Conservation (phyloP, 35 echinoderm and acorn worm genomes). For the Lytechinus variegatus region DNA sequence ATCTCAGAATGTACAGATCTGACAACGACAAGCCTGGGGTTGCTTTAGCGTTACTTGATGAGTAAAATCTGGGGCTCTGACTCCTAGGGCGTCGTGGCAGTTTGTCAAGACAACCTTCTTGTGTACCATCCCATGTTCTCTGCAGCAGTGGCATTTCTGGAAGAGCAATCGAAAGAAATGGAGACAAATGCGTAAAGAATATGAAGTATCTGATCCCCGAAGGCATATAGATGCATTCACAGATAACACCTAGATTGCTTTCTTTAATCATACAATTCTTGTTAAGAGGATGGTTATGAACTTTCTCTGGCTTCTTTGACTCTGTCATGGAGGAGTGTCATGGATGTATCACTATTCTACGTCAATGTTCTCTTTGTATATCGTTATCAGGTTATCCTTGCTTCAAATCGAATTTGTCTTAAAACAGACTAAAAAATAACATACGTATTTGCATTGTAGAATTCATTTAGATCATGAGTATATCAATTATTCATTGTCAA, state of each 20-base stretch:
- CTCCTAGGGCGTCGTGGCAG: neutral
- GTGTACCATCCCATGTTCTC: conserved; percentile 29
- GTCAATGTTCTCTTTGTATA: too few relatives aligned
- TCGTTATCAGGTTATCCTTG: too few relatives aligned
- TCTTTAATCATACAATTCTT: neutral
- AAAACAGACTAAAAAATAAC: too few relatives aligned
- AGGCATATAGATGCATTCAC: neutral
- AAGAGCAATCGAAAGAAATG: neutral
- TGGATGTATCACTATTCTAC: too few relatives aligned
- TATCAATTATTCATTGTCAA: too few relatives aligned
- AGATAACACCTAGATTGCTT: neutral
- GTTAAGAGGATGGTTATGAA: neutral
- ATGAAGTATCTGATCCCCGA: neutral
- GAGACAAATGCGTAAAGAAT: neutral
- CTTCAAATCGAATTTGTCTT: too few relatives aligned
- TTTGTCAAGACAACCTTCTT: conserved; percentile 21
- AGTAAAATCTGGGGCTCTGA: neutral
- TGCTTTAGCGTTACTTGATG: conserved; percentile 12
- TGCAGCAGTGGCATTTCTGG: conserved; percentile 17
- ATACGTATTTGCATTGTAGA: too few relatives aligned
- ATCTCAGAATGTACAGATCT: conserved; percentile 29
- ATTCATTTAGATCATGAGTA: too few relatives aligned
- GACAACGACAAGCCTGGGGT: neutral
- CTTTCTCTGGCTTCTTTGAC: too few relatives aligned
- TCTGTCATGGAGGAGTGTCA: too few relatives aligned